These are phyloP conservation scores for Oceanites oceanicus DNA, from an alignment of 2,113 vertebrate genomes.

Conservation along the genomic window DNA sequence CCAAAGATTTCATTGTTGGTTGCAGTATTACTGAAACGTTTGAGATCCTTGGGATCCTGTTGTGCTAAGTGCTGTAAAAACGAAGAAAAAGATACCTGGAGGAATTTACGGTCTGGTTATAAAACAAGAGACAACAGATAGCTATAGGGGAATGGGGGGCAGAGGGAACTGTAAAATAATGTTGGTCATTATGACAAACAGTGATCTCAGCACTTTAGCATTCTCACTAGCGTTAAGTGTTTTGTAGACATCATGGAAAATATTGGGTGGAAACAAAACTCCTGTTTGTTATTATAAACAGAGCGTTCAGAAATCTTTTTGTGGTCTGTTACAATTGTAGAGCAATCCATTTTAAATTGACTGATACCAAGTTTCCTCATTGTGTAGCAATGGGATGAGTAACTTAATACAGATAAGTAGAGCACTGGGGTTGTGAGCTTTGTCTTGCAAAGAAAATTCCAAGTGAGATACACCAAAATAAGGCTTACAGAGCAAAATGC, in stretches of 20 bases:
- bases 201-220: slow-evolving; percentile 14
- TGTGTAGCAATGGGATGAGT: background rate
- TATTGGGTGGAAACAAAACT: slow-evolving; percentile 15
- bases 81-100: background rate
- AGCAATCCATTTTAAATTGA: background rate
- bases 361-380: slow-evolving; percentile 15
- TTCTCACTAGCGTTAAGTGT: background rate
- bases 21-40: background rate
- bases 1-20: background rate
- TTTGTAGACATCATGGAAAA: slow-evolving; percentile 40
- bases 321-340: slow-evolving; percentile 20
- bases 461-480: background rate
- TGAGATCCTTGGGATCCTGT: background rate
- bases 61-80: background rate
- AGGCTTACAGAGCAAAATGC: background rate
- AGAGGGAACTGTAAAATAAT: background rate
- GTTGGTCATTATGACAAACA: background rate
- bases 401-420: slow-evolving; percentile 21
- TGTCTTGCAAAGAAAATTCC: background rate
- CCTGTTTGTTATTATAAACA: slow-evolving; percentile 27
- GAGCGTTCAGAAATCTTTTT: background rate
- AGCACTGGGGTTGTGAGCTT: background rate
- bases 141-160: background rate
- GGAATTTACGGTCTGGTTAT: background rate
- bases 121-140: background rate